Evolutionary conservation across 2,888 invertebrate species (phyloP).

Genomic region (Lasioglossum vierecki): DNA sequence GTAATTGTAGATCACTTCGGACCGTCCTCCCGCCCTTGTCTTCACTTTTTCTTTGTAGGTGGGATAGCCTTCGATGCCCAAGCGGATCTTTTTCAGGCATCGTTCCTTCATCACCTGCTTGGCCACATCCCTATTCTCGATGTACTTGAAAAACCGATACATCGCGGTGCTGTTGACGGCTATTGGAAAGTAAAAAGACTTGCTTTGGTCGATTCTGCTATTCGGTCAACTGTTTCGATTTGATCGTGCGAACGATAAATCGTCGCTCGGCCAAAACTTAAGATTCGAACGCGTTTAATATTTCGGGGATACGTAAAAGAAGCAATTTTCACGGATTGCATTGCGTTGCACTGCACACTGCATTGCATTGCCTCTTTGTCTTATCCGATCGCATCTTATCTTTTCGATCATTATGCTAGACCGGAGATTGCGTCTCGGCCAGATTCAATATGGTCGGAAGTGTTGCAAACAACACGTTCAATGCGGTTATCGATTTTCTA

Average conservation of each 20-base stretch:
- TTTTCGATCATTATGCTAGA: neutral
- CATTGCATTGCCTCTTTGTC: neutral
- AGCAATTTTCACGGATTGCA: neutral
- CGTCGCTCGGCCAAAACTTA: neutral
- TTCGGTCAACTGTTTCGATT: neutral
- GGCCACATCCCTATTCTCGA: slow-evolving; percentile 99
- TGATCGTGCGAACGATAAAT: neutral
- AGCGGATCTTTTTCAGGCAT: slow-evolving; percentile 98
- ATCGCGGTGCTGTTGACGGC: slow-evolving; percentile 97
- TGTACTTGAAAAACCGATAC: slow-evolving; percentile 99
- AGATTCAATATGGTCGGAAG: slow-evolving; percentile 28
- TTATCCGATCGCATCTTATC: neutral
- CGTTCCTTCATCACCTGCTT: slow-evolving; percentile 99
- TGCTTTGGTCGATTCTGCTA: neutral
- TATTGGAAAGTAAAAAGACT: slow-evolving; percentile 80
- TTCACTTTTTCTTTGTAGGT: slow-evolving; percentile 99
- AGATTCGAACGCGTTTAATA: neutral
- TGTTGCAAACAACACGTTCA: slow-evolving; percentile 31
- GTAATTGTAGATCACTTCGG: slow-evolving; percentile 99
- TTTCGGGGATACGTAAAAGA: neutral
- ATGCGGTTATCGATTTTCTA: slow-evolving; percentile 58
- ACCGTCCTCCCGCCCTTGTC: slow-evolving; percentile 96
- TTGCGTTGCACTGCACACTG: neutral
- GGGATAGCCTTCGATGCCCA: slow-evolving; percentile 99
- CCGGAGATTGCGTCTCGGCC: neutral